These are phyloP conservation scores for Bothrops jararaca DNA, from an alignment of 2,113 vertebrate genomes.

Conservation along the genomic window DNA sequence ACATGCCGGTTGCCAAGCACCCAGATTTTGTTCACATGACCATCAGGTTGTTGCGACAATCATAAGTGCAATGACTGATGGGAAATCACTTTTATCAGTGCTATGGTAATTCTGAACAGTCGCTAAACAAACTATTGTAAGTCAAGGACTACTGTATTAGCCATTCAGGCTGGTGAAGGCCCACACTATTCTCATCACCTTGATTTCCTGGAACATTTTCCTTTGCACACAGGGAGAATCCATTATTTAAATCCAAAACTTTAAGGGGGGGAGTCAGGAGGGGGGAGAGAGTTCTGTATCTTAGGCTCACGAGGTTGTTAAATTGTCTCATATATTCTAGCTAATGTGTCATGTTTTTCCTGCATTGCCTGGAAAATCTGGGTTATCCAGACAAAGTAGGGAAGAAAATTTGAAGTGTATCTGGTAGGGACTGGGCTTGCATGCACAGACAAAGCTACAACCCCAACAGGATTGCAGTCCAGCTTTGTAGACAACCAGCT, in stretches of 20 bases:
- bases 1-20: background rate
- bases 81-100: background rate
- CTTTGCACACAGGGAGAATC: background rate
- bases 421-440: background rate
- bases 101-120: background rate
- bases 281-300: background rate
- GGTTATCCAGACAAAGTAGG: background rate
- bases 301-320: background rate
- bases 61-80: no score
- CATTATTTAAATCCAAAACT: background rate
- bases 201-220: background rate
- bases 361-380: background rate
- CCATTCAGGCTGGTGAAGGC: background rate
- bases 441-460: background rate
- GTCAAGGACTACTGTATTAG: background rate
- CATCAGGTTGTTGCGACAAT: no score
- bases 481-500: background rate
- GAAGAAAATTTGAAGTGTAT: background rate
- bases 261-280: background rate
- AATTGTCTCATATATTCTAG: background rate
- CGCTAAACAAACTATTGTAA: background rate
- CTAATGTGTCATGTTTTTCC: background rate
- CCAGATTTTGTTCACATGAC: background rate
- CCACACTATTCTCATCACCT: background rate
- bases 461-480: background rate